A percentile compares a stretch with the other conserved stretches of the same genome.
Conservation (phyloP, 2,888 invertebrate genomes). For the Tenodera sinensis region DNA sequence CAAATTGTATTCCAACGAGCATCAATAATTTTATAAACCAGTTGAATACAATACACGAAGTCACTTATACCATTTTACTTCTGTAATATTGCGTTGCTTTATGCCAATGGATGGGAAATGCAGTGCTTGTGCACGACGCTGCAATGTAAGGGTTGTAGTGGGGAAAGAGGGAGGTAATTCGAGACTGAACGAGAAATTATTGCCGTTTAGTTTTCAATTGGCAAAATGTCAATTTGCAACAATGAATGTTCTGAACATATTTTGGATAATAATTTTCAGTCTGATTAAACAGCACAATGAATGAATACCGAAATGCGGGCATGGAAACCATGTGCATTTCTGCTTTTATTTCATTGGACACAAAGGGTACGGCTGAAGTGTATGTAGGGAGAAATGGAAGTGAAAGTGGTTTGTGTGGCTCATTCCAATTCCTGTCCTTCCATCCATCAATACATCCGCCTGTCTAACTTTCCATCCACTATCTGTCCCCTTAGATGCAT, state of each 20-base stretch:
- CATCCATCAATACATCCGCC: too few relatives aligned
- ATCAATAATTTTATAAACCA: too few relatives aligned
- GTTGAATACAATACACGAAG: background rate
- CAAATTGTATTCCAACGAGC: too few relatives aligned
- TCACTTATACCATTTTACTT: background rate
- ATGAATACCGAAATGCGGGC: background rate
- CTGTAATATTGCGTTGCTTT: background rate
- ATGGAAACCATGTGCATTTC: background rate
- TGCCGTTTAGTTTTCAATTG: slow-evolving; percentile 18
- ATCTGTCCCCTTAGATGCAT: too few relatives aligned
- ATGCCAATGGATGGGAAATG: background rate
- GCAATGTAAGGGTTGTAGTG: background rate
- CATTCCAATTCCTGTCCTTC: too few relatives aligned
- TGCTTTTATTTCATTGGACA: background rate
- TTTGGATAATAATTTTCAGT: slow-evolving; percentile 7
- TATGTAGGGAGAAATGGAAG: background rate
- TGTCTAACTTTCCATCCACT: too few relatives aligned
- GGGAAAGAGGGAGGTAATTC: background rate
- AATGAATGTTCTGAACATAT: slow-evolving; percentile 3
- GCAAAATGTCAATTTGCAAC: slow-evolving; percentile 19
- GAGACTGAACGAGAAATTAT: background rate
- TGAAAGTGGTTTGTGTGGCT: too few relatives aligned
- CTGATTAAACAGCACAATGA: background rate
- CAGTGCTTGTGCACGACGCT: background rate
- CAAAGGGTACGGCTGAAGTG: background rate